These are phyloP conservation scores for Cataglyphis livida DNA, from an alignment of 2,888 invertebrate species.

Conservation along the genomic window DNA sequence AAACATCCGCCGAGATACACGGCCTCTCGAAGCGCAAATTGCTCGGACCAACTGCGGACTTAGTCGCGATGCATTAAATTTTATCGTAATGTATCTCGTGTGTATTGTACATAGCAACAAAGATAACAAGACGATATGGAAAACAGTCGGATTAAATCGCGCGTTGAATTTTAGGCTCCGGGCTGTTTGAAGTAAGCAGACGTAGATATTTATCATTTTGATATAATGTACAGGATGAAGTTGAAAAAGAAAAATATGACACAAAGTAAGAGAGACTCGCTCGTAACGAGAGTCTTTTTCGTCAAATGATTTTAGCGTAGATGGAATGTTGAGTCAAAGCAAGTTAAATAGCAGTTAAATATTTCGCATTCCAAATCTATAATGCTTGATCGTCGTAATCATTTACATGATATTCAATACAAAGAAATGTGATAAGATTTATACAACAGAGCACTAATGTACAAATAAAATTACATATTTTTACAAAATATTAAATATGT, in stretches of 20 bases:
- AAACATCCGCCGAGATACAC: slow-evolving; percentile 25
- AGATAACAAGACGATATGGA: slow-evolving; percentile 40
- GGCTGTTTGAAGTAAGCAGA: slow-evolving; percentile 40
- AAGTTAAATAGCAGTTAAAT: not conserved
- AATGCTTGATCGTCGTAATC: not conserved
- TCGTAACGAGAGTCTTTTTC: slow-evolving; percentile 13
- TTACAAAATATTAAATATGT: not conserved
- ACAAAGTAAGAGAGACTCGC: slow-evolving; percentile 23
- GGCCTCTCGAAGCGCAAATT: slow-evolving; percentile 36
- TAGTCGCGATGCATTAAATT: slow-evolving; percentile 52
- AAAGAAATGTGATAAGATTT: slow-evolving; percentile 45
- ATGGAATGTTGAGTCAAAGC: not conserved
- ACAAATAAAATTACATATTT: slow-evolving; percentile 54
- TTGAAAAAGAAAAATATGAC: not conserved
- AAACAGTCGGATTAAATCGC: slow-evolving; percentile 42
- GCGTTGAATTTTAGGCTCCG: slow-evolving; percentile 46
- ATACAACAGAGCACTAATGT: slow-evolving; percentile 51
- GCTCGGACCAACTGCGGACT: slow-evolving; percentile 20
- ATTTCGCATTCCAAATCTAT: not conserved
- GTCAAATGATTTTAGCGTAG: not conserved
- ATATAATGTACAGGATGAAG: slow-evolving; percentile 21
- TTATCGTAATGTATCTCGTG: slow-evolving; percentile 37
- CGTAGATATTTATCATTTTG: slow-evolving; percentile 46
- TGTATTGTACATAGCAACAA: slow-evolving; percentile 32
- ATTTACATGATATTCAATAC: slow-evolving; percentile 2